Base-by-base conservation (phyloP, 2,888 invertebrate genomes). In the Troides helena region DNA sequence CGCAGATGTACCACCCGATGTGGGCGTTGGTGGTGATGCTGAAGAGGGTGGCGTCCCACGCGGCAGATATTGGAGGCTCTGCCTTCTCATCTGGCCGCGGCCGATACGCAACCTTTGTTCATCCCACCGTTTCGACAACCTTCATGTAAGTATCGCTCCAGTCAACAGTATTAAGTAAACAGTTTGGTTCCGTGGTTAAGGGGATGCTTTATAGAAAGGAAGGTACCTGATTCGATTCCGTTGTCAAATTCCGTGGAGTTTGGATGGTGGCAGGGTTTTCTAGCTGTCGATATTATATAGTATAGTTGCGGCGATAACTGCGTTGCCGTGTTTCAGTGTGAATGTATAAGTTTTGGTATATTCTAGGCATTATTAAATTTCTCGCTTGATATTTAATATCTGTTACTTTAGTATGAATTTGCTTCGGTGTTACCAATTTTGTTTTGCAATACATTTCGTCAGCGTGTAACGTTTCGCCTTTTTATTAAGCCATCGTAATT, bases 91-190 rank as follows among this genome's bases (percentile, higher is more conserved):
- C 21, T 80, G 93, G 69, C 94, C 94, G 65, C 84, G 89, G 69
- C 90, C 94, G 46, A 80, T 95, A 67, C 89, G 93, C 72, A 89
- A 92, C 64, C 86, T 97, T 43, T 97, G 96, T 83, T 93, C 94
- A 65, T 95, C 96, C 50, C 96, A 96, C 86, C 94, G 96, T 80
- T 98, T 98, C 89, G 94, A 94, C 80, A 96, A 97, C 87, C 92
- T 96, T 63, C 96, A 97, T 92, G 96, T 96, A 86, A 93, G 93
- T 92, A 74, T 30, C 14, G 46, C 14, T 46, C 10, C 39, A 39
- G 8, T 39, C 39, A 10, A 10, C 39, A 39, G 10, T 39, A 8
- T 39, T 39, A 7, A 10, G 8, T 46, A 10, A 46, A 2, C 46
- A 46, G 46, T 46, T 46, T 46, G 14, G 46, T 14, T 46, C 39